phyloP scores from a whole-genome alignment of 2,113 vertebrate genomes.

The Herpetotheres cachinnans region DNA sequence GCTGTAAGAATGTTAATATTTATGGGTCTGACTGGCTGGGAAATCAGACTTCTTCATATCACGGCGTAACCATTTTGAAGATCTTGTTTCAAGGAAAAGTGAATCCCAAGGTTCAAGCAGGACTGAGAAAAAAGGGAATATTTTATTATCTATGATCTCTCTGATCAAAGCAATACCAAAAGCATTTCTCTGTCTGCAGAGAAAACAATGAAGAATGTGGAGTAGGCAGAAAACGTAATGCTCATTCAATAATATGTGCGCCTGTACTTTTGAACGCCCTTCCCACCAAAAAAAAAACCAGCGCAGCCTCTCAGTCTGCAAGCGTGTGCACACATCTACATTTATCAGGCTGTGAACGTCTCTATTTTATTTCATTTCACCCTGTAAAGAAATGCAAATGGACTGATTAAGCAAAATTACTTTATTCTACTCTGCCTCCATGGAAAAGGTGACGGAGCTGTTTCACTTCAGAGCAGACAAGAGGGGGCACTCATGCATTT shows the following conservation, averaged over 20 bases:
- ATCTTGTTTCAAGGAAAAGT: constrained; percentile 28
- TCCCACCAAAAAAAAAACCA: neutral
- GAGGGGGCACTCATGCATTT: constrained; percentile 70
- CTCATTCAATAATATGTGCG: neutral
- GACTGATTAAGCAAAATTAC: neutral
- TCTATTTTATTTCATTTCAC: neutral
- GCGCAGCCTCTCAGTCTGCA: neutral
- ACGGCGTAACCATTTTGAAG: neutral
- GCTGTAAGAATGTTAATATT: constrained; percentile 25
- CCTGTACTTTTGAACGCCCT: neutral
- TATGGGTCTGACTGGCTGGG: constrained; percentile 9
- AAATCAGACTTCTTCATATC: constrained; percentile 7
- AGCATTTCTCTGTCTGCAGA: constrained; percentile 13
- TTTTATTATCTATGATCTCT: constrained; percentile 23
- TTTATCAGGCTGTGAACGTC: neutral
- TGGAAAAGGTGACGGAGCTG: neutral
- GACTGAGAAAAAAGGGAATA: constrained; percentile 54
- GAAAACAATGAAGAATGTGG: neutral
- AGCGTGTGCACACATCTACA: neutral
- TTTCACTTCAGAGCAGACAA: constrained; percentile 40
- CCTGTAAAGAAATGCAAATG: neutral
- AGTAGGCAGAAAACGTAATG: constrained; percentile 12
- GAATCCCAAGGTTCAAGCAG: constrained; percentile 31
- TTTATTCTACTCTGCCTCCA: neutral
- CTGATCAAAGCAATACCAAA: constrained; percentile 49